Conservation (phyloP, 2,797 vertebrate genomes). For the Betta splendens region DNA sequence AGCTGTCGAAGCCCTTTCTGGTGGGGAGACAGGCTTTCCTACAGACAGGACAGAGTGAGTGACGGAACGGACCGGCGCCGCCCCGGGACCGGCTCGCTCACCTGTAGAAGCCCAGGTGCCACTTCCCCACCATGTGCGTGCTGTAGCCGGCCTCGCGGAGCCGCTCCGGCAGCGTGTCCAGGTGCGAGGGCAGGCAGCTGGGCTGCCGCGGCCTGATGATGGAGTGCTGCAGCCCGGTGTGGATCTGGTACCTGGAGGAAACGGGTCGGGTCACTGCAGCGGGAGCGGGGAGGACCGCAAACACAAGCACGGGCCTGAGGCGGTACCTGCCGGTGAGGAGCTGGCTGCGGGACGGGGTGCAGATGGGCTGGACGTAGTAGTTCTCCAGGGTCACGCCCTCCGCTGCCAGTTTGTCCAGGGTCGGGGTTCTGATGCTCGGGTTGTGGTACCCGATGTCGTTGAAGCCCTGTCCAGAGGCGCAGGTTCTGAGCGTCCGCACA, state of each 20-base stretch:
- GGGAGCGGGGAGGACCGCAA: too few relatives aligned
- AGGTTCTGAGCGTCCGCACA: too few relatives aligned
- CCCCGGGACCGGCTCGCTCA: too few relatives aligned
- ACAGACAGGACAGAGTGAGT: too few relatives aligned
- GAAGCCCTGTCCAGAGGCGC: too few relatives aligned
- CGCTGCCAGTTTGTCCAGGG: constrained; percentile 91
- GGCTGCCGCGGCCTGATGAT: constrained; percentile 96
- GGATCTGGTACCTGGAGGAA: constrained; percentile 93
- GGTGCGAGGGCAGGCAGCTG: constrained; percentile 90
- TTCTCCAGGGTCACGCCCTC: constrained; percentile 96
- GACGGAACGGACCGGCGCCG: too few relatives aligned
- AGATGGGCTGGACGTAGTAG: constrained; percentile 97
- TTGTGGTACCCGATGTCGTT: constrained; percentile 96
- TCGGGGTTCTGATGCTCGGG: constrained; percentile 90
- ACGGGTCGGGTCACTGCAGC: too few relatives aligned
- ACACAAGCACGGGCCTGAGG: too few relatives aligned
- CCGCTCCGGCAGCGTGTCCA: constrained; percentile 92
- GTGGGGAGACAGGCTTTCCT: constrained; percentile 89
- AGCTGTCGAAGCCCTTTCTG: constrained; percentile 91
- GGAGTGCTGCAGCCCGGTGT: constrained; percentile 95
- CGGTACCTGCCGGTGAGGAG: constrained; percentile 92
- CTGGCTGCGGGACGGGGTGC: constrained; percentile 95
- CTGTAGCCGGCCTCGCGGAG: constrained; percentile 91
- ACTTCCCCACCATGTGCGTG: constrained; percentile 98
- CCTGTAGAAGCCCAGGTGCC: constrained; percentile 98